Evolutionary conservation across 2,797 vertebrate species (phyloP).

Genomic region (Peromyscus melanophrys): DNA sequence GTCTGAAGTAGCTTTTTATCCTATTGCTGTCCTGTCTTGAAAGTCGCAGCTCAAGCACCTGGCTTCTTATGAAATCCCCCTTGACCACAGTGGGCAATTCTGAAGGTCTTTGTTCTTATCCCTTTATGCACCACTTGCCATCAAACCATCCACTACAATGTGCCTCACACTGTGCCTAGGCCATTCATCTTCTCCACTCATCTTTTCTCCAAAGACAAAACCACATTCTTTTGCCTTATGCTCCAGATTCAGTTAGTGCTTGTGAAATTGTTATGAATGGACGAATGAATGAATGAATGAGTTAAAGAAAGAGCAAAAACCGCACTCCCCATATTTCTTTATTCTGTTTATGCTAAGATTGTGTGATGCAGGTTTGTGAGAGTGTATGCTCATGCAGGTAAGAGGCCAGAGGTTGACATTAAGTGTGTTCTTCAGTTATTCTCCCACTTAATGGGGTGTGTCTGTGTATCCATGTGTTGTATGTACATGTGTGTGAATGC

Average conservation of each 20-base stretch:
- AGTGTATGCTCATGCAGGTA: neutral
- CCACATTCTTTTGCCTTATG: neutral
- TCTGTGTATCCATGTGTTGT: neutral
- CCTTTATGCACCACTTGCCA: neutral
- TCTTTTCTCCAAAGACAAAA: neutral
- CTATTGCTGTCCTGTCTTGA: neutral
- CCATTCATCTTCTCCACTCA: neutral
- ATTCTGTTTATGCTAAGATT: neutral
- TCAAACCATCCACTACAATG: neutral
- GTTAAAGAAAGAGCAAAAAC: neutral
- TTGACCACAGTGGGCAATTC: neutral
- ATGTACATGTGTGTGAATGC: neutral
- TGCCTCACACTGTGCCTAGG: neutral
- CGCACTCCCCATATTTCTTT: neutral
- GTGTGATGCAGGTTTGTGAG: neutral
- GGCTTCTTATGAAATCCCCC: neutral
- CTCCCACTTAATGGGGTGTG: neutral
- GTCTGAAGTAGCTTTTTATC: neutral
- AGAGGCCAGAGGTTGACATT: neutral
- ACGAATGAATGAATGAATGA: neutral
- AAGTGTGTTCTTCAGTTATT: neutral
- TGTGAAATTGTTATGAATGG: neutral
- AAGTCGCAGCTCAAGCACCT: neutral
- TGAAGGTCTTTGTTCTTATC: neutral
- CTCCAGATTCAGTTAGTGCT: neutral